Evolutionary conservation across 2,888 invertebrate species (phyloP), one percentile per base, ranked within the genome.

Genomic region (Drosophila histrio): DNA sequence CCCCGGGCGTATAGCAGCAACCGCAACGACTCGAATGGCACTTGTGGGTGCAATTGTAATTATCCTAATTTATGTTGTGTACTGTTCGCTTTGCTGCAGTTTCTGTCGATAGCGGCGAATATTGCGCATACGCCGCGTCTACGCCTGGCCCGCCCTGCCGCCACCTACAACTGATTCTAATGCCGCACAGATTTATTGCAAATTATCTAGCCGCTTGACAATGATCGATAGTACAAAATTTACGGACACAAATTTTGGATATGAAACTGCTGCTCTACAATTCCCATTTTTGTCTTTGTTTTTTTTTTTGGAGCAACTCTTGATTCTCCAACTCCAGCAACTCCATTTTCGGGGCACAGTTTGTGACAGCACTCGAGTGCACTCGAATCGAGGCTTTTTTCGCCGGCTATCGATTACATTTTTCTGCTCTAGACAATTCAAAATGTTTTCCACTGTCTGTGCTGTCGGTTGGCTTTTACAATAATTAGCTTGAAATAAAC

Each of bases 1-100:
- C 66, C 61, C 81, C 44, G 49, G 53, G 57, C 58, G 28, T 62
- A 53, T n/a, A 41, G 39, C 50, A 60, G 49, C 17, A 67, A 58
- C 60, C 50, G 54, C 44, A 61, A 49, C 56, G 41, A 19, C 69
- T 72, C 80, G 72, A 88, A 86, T 86, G 77, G 84, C 83, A 84
- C 87, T 88, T 85, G 84, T 85, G 84, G 88, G 88, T 85, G 84
- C 84, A 85, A 88, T 87, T 87, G 88, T 88, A 85, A 85, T 88
- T 85, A 85, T 86, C 84, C 84, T 80, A 88, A 88, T 87, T 85
- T 85, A 85, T 85, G 84, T 87, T 80, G 76, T 70, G 50, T 67
- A 54, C 41, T 44, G 72, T 74, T 64, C 62, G 41, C 50, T 58
- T 38, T 53, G 32, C 34, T 49, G 38, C 26, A 30, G 30, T 26